phyloP scores from a whole-genome alignment of 2,888 invertebrate genomes.

The Platerodrilus igneus region DNA sequence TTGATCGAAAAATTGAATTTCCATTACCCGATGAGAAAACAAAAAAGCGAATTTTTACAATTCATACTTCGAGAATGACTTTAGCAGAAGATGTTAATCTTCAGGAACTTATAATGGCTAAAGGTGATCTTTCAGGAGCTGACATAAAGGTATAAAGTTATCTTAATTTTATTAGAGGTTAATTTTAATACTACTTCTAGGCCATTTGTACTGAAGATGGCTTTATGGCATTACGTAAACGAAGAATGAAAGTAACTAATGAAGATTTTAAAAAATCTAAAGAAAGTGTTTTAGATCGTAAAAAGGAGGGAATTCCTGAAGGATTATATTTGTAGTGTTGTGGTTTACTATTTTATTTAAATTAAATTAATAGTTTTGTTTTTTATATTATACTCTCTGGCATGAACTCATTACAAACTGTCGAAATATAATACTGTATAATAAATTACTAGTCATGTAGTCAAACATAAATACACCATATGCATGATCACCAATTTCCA shows the following conservation, averaged over 20 bases:
- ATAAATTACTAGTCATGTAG: no score
- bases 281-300: no score
- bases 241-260: conserved; percentile 99
- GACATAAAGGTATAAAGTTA: conserved; percentile 71
- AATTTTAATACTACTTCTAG: conserved; percentile 48
- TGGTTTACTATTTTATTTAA: no score
- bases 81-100: conserved; percentile 93
- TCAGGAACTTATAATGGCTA: conserved; percentile 95
- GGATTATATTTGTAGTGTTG: conserved; percentile 88
- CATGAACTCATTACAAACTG: no score
- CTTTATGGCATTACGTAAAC: conserved; percentile 92
- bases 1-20: conserved; percentile 98
- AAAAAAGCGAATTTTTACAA: conserved; percentile 92
- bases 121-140: conserved; percentile 97
- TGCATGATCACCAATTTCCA: no score
- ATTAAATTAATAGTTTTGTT: no score
- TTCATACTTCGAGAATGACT: conserved; percentile 98
- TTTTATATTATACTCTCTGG: no score
- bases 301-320: conserved; percentile 99
- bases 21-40: conserved; percentile 99
- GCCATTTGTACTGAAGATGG: conserved; percentile 99
- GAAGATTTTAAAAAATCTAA: conserved; percentile 99
- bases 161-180: conserved; percentile 11
- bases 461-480: no score
- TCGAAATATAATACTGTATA: no score